A percentile compares a stretch with the other conserved stretches of the same genome.
Evolutionary conservation across 1,140 invertebrate genomes (phyloP).

Genomic region (Macrocentrus cingulum): DNA sequence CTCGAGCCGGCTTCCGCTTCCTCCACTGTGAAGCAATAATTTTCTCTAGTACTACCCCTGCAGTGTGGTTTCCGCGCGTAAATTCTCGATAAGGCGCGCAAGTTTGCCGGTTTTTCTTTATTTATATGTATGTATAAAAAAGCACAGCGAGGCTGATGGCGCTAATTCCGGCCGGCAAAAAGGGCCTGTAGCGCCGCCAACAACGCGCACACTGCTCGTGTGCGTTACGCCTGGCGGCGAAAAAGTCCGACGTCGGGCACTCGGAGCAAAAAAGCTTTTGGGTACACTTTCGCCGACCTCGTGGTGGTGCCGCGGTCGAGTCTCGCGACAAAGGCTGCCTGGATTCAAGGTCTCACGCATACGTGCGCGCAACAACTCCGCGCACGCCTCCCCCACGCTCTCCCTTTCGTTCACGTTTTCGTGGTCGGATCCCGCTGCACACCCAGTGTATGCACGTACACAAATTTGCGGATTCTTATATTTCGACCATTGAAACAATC

Average conservation of each 20-base stretch:
- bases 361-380: neutral
- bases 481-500: neutral
- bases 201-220: neutral
- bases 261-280: constrained; percentile 55
- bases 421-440: constrained; percentile 3
- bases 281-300: constrained; percentile 60
- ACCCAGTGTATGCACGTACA: neutral
- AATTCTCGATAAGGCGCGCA: constrained; percentile 35
- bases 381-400: neutral
- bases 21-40: constrained; percentile 12
- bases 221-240: constrained; percentile 8
- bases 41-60: constrained; percentile 18
- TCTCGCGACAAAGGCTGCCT: constrained; percentile 58
- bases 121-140: too few species aligned
- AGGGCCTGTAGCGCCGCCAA: constrained; percentile 34
- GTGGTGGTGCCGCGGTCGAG: constrained; percentile 51
- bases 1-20: constrained; percentile 12
- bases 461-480: constrained; percentile 11
- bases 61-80: constrained; percentile 30
- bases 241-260: constrained; percentile 34
- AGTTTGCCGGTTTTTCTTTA: constrained; percentile 7
- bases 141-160: too few species aligned
- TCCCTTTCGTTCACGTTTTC: constrained; percentile 18
- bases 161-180: constrained; percentile 51
- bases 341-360: constrained; percentile 53